These are phyloP conservation scores for Pseudochirops cupreus DNA, from an alignment of 2,797 vertebrate species.

Conservation along the genomic window DNA sequence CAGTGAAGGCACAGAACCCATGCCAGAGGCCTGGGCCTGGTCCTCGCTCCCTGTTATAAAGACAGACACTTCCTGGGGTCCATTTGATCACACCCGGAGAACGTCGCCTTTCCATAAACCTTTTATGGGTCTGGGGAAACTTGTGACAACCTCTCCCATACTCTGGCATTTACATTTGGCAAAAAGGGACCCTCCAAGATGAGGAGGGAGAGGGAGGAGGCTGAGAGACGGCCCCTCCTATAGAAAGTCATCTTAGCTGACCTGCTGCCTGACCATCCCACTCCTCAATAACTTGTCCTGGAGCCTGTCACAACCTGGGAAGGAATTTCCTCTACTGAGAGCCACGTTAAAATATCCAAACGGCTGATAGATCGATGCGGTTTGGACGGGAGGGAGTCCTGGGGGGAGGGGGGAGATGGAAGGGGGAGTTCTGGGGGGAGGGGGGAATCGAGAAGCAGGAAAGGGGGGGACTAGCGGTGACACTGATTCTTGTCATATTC, in stretches of 20 bases:
- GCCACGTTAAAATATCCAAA: conserved; percentile 44
- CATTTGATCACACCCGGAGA: conserved; percentile 47
- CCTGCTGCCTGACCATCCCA: conserved; percentile 36
- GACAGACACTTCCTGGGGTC: conserved; percentile 36
- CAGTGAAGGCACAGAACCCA: background rate
- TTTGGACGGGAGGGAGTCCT: conserved; percentile 7
- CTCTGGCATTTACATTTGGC: conserved; percentile 39
- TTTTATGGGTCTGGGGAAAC: conserved; percentile 62
- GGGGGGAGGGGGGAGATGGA: conserved; percentile 21
- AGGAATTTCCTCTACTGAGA: conserved; percentile 53
- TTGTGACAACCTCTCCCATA: conserved; percentile 24
- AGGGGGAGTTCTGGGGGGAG: too few species aligned
- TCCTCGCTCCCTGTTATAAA: background rate
- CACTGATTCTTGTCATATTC: conserved; percentile 38
- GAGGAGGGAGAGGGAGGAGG: background rate
- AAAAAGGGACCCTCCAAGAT: conserved; percentile 18
- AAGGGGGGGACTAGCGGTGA: conserved; percentile 49
- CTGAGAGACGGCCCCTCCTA: conserved; percentile 12
- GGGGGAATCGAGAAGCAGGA: conserved; percentile 41
- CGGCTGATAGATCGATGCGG: conserved; percentile 46
- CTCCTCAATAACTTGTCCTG: conserved; percentile 57
- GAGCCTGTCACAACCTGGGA: conserved; percentile 59
- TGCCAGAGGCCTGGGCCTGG: background rate
- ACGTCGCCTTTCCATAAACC: conserved; percentile 65
- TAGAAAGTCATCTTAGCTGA: conserved; percentile 53